Conservation (phyloP, 2,797 vertebrate species). For the Dendrocincla fuliginosa region DNA sequence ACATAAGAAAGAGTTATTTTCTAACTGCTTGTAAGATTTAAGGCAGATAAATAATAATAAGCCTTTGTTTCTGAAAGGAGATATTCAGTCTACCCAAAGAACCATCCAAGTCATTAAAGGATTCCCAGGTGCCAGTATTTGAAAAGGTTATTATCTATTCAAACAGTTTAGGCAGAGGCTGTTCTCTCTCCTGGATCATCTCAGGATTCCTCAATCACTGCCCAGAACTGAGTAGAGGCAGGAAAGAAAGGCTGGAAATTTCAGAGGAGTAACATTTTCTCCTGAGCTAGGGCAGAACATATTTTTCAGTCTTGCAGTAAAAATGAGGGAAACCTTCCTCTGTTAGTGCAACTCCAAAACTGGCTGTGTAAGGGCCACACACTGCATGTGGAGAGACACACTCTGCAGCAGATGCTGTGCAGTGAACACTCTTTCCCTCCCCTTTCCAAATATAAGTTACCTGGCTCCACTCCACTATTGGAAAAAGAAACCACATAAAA, state of each 20-base stretch:
- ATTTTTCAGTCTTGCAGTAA: neutral
- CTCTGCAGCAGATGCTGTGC: neutral
- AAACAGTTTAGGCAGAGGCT: conserved; percentile 49
- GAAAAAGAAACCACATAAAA: neutral
- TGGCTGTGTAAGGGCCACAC: neutral
- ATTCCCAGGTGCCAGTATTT: conserved; percentile 62
- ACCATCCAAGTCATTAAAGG: conserved; percentile 49
- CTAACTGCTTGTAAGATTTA: neutral
- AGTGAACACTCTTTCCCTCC: neutral
- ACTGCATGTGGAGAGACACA: neutral
- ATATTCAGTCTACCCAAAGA: conserved; percentile 42
- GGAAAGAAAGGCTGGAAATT: conserved; percentile 7
- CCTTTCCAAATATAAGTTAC: neutral
- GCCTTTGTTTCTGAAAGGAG: conserved; percentile 47
- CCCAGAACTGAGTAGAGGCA: neutral
- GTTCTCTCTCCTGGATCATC: conserved; percentile 39
- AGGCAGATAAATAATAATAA: conserved; percentile 38
- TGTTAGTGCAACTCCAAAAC: neutral
- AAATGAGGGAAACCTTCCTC: neutral
- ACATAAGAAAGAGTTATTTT: conserved; percentile 18
- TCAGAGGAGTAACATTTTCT: conserved; percentile 3
- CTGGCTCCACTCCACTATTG: neutral
- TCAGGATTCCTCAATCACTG: conserved; percentile 52
- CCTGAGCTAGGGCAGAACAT: neutral
- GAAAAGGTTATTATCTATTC: conserved; percentile 58